Evolutionary conservation across 2,797 vertebrate species (phyloP), one percentile per base, ranked within the genome.

Genomic region (Limnodromus scolopaceus): DNA sequence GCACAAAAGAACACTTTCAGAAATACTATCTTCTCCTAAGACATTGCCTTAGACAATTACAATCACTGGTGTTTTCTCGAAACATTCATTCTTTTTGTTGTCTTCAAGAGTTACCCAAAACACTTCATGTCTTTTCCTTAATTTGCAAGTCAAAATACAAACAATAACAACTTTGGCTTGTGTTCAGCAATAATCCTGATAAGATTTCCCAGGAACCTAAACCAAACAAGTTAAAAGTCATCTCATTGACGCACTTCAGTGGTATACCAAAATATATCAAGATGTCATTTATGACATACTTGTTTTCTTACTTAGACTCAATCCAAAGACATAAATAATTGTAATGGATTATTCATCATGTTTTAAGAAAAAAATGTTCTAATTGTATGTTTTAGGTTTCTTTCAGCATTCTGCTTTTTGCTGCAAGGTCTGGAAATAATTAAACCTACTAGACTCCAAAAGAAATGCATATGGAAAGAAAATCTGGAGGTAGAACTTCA

Each of bases 251-350:
- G 79, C 69, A 94, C 49, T 93, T 95, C 72, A 87, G 82, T 19
- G 69, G 87, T 65, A 43, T 66, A 82, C 23, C 1, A 6, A 94
- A 96, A 94, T 92, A 87, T 39, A 95, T 92, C 87, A 91, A 91
- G 34, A 84, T 96, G 95, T 94, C 79, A 69, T 89, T 94, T 96
- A 89, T 87, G 87, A 57, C 84, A 81, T 75, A 71, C 15, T 91
- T 95, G 54, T 83, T 94, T 76, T 91, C 78, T 87, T 79, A 32
- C 81, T 97, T 94, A 89, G 75, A 83, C 68, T 94, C 60, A 64
- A 7, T 80, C 84, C 87, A 87, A 93, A 91, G 75, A 72, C 79
- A 91, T 93, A 87, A 96, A 95, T 91, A 94, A 91, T 80, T 39
- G n/a, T 64, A 87, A 77, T 89, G 72, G 61, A 65, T 93, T 95